These are phyloP conservation scores for Novumbra hubbsi DNA, from an alignment of 2,797 vertebrate genomes.

Conservation along the genomic window DNA sequence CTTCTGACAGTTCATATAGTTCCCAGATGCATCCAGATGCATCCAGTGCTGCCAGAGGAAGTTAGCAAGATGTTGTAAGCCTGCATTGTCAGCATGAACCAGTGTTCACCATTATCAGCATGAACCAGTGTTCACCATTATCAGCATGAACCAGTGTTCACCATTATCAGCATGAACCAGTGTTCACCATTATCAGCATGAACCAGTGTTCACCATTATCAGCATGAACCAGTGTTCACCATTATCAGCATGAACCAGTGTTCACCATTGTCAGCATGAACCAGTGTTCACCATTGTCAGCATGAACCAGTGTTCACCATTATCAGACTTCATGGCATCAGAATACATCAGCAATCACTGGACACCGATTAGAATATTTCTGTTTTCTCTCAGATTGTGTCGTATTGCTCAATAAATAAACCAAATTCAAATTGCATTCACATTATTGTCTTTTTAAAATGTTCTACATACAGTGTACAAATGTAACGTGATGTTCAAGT, in stretches of 20 bases:
- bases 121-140: not conserved
- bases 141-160: not conserved
- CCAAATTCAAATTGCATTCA: too few relatives aligned
- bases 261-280: slow-evolving; percentile 7
- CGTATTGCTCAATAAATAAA: too few relatives aligned
- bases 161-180: slow-evolving; percentile 6
- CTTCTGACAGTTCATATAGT: slow-evolving; percentile 49
- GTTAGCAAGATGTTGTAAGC: slow-evolving; percentile 35
- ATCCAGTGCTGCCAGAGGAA: slow-evolving; percentile 37
- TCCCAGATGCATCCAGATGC: slow-evolving; percentile 35
- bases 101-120: not conserved
- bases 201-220: not conserved
- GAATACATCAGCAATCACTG: not conserved
- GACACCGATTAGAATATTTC: too few relatives aligned
- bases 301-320: not conserved
- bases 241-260: not conserved
- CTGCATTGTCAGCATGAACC: slow-evolving; percentile 19
- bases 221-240: not conserved
- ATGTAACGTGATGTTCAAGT: too few relatives aligned
- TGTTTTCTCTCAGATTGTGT: too few relatives aligned
- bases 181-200: not conserved
- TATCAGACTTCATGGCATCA: not conserved
- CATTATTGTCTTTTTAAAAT: too few relatives aligned
- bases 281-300: not conserved
- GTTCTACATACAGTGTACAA: too few relatives aligned